A percentile compares a stretch with the other conserved stretches of the same genome.
phyloP scores from a whole-genome alignment of 2,888 invertebrate genomes.

The Mesochorus sp. region DNA sequence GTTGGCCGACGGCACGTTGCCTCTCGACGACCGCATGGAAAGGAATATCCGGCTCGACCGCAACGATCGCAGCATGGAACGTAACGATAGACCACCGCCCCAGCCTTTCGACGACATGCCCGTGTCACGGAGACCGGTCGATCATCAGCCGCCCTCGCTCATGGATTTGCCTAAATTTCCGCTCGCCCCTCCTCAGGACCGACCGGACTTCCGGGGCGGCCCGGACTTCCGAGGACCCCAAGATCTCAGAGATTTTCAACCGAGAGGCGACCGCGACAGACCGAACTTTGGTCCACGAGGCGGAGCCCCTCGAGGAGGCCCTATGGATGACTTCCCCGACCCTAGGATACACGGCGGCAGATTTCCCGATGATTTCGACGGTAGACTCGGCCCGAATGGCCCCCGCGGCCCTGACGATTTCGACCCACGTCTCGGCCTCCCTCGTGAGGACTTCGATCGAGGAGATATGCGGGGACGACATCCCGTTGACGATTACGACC shows the following conservation, averaged over 20 bases:
- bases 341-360: constrained; percentile 72
- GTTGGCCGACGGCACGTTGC: constrained; percentile 80
- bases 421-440: constrained; percentile 69
- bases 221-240: constrained; percentile 75
- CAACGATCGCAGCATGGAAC: constrained; percentile 73
- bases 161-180: constrained; percentile 79
- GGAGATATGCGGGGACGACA: constrained; percentile 73
- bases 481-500: constrained; percentile 77
- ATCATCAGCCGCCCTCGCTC: constrained; percentile 79
- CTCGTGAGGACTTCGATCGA: constrained; percentile 76
- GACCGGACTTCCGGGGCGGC: constrained; percentile 70
- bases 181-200: constrained; percentile 69
- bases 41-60: constrained; percentile 69
- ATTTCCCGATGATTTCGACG: constrained; percentile 78
- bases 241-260: constrained; percentile 73
- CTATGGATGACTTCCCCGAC: constrained; percentile 75
- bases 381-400: constrained; percentile 73
- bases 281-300: constrained; percentile 71
- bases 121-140: constrained; percentile 68
- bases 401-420: constrained; percentile 76
- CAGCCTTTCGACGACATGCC: constrained; percentile 73
- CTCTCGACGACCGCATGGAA: constrained; percentile 77
- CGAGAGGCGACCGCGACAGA: constrained; percentile 72
- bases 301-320: constrained; percentile 62
- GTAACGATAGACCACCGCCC: constrained; percentile 65